Conservation (phyloP, 92 coral and sea anemone genomes). For the Heteractis magnifica region DNA sequence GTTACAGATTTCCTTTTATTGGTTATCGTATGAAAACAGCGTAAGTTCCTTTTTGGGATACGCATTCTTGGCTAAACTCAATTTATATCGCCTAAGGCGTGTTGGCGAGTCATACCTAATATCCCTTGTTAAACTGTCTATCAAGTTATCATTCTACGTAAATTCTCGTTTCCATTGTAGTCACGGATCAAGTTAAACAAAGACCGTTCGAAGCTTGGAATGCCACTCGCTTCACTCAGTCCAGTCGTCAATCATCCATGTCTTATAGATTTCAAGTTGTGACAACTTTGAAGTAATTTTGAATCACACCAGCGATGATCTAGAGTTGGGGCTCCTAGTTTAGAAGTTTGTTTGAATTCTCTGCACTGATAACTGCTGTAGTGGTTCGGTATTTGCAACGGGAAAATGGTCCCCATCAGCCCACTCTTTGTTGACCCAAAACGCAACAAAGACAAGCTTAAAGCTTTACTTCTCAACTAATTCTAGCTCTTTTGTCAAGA, state of each 20-base stretch:
- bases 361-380: background rate
- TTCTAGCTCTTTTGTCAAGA: background rate
- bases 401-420: background rate
- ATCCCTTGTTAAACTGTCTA: conserved; percentile 23
- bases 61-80: background rate
- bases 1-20: too few relatives aligned
- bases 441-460: background rate
- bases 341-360: background rate
- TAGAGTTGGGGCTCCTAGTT: background rate
- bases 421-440: background rate
- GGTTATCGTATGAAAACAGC: background rate
- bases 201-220: conserved; percentile 10
- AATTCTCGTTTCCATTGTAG: conserved; percentile 20
- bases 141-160: background rate
- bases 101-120: too few relatives aligned
- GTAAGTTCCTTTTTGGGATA: background rate
- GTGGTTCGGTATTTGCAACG: background rate
- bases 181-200: conserved; percentile 30
- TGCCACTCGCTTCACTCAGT: conserved; percentile 16
- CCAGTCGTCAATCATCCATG: background rate
- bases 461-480: background rate
- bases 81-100: too few relatives aligned
- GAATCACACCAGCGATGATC: background rate
- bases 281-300: background rate
- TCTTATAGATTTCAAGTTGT: background rate